Conservation (phyloP, 2,113 vertebrate species). For the Urocolius indicus region DNA sequence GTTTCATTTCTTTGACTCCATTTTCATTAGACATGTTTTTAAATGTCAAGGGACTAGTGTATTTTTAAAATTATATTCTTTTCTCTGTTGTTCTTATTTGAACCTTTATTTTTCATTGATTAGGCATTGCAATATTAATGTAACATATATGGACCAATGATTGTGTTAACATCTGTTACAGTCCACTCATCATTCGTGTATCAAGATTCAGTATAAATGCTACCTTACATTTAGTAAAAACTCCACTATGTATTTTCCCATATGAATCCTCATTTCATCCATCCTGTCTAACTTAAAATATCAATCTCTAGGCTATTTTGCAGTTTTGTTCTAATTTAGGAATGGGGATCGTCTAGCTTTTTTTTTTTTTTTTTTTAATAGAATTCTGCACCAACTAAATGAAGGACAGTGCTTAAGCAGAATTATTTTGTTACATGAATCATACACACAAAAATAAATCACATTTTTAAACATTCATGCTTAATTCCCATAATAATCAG, state of each 20-base stretch:
- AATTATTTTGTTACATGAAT: constrained; percentile 39
- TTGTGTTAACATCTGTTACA: not conserved
- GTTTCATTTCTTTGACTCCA: not conserved
- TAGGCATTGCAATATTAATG: not conserved
- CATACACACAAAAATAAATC: constrained; percentile 22
- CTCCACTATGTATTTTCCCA: not conserved
- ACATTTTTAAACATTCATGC: not conserved
- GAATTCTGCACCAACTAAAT: not conserved
- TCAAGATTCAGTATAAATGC: not conserved
- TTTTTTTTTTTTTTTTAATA: not conserved
- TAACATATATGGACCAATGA: not conserved
- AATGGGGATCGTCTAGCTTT: not conserved
- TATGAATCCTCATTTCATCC: not conserved
- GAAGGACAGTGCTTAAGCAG: not conserved
- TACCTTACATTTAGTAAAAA: not conserved
- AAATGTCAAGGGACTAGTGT: not conserved
- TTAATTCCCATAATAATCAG: not conserved
- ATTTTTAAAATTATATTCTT: not conserved
- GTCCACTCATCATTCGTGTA: not conserved
- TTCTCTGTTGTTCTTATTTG: not conserved
- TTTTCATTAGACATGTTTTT: not conserved
- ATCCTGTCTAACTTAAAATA: not conserved
- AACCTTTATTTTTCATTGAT: not conserved
- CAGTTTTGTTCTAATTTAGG: not conserved
- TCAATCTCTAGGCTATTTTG: not conserved